These are phyloP conservation scores for Drosophila kurseongensis DNA, from an alignment of 1,140 invertebrate species.

Conservation along the genomic window DNA sequence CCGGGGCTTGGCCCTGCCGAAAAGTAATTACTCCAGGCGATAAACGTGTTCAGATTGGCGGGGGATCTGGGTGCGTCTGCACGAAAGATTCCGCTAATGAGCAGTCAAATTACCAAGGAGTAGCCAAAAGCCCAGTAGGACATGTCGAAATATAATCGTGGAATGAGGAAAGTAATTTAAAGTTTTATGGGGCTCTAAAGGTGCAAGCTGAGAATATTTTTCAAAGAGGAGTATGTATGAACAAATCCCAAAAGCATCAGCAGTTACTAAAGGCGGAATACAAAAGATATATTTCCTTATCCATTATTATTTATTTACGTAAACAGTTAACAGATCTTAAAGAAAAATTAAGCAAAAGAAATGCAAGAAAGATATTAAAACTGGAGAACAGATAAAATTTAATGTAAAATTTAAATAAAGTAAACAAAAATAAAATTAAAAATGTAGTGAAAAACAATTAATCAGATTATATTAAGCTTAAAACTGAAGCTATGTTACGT, in stretches of 20 bases:
- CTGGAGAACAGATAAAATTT: too few relatives aligned
- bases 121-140: conserved; percentile 10
- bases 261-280: too few relatives aligned
- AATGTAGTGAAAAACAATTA: too few relatives aligned
- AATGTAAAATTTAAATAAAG: too few relatives aligned
- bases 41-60: conserved; percentile 37
- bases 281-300: too few relatives aligned
- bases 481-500: too few relatives aligned
- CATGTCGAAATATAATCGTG: not conserved
- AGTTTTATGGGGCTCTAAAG: not conserved
- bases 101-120: conserved; percentile 22
- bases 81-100: conserved; percentile 69
- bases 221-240: not conserved
- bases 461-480: too few relatives aligned
- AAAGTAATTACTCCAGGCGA: conserved; percentile 65
- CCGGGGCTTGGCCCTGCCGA: conserved; percentile 63
- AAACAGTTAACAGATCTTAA: too few relatives aligned
- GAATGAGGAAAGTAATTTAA: not conserved
- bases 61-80: conserved; percentile 60
- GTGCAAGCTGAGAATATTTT: not conserved
- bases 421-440: not conserved
- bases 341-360: too few relatives aligned
- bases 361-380: too few relatives aligned
- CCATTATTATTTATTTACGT: too few relatives aligned
- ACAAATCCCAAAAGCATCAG: not conserved